Evolutionary conservation across 2,888 invertebrate genomes (phyloP), one percentile per base, ranked within the genome.

Genomic region (Lucinisca nassula): DNA sequence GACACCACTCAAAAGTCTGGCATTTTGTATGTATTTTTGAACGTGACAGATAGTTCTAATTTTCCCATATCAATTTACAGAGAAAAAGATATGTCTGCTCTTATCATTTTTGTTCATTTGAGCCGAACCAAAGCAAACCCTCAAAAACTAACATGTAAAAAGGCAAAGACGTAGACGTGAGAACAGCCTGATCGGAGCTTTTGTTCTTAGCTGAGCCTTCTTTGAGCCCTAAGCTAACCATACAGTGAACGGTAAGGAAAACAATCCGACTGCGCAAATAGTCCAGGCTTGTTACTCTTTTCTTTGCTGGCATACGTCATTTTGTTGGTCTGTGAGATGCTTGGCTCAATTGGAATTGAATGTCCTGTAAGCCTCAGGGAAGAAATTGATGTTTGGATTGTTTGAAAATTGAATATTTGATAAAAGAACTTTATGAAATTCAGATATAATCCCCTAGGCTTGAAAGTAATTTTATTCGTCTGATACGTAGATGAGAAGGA

Each of bases 341-440:
- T n/a, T n/a, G n/a, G n/a, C n/a, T 67, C 30, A 17, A 32, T 67
- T 67, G 67, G 32, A 67, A 67, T 67, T 67, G 35, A 67, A 67
- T 67, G 67, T 67, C 67, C 67, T 67, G 67, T 67, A 67, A 32
- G 67, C 67, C 67, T 67, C 32, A 4, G 67, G 67, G 67, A 67
- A 35, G 67, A 67, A 67, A 67, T 67, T 67, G 67, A 67, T 67
- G 35, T 67, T 67, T 67, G 67, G 67, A 67, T 67, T 67, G 67
- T 67, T 67, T 67, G 67, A 67, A 67, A 67, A 67, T 67, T 67
- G 67, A 67, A 67, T 67, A 67, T 67, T 67, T 67, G 67, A 67
- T 67, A 67, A 67, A 67, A 35, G 67, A 67, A 67, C 67, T 67
- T 67, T 67, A 67, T 67, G 67, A 67, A 67, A 67, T 67, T 67